Evolutionary conservation across 2,797 vertebrate genomes (phyloP), one percentile per base, ranked within the genome.

Genomic region (Danio jaintianensis): DNA sequence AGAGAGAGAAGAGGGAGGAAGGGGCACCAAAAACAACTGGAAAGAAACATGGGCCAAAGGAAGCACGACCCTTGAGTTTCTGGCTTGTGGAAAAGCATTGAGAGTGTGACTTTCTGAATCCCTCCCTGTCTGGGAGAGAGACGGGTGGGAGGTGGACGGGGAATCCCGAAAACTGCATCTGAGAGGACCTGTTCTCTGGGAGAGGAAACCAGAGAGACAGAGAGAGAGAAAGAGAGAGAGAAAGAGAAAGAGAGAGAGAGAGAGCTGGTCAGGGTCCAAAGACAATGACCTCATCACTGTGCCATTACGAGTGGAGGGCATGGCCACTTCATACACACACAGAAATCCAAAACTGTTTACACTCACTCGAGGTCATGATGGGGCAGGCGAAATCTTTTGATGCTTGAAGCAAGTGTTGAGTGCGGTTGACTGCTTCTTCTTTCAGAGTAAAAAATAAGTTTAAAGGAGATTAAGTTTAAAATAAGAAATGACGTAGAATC

Each of bases 211-310:
- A 72, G 58, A 75, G 73, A 15, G 18, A n/a, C n/a, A 45, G 80
- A 64, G 18, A 73, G 50, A n/a, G 55, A 58, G n/a, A 58, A 18
- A 58, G 55, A 58, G 55, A 22, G 18, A 58, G 48, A 29, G 29
- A 29, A 29, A 29, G 29, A 29, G 29, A n/a, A n/a, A 75, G 73
- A 15, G 18, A 55, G 48, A 71, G 50, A 0, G 38, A 55, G 22
- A 20, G 20, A 66, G 61, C 69, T 82, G 84, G 64, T 80, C 81
- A 58, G 18, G 40, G 78, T 84, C 81, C 82, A 82, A 80, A 88
- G 87, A 86, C 85, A 86, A 69, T 86, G 87, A 87, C 84, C 78
- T 87, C 85, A 88, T 86, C 70, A 56, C 45, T 50, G 40, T 58
- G 66, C 75, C 56, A 62, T 79, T 53, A 48, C 43, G 29, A 75